Evolutionary conservation across 2,797 vertebrate species (phyloP), one percentile per base, ranked within the genome.

Genomic region (Melanotaenia maccullochi): DNA sequence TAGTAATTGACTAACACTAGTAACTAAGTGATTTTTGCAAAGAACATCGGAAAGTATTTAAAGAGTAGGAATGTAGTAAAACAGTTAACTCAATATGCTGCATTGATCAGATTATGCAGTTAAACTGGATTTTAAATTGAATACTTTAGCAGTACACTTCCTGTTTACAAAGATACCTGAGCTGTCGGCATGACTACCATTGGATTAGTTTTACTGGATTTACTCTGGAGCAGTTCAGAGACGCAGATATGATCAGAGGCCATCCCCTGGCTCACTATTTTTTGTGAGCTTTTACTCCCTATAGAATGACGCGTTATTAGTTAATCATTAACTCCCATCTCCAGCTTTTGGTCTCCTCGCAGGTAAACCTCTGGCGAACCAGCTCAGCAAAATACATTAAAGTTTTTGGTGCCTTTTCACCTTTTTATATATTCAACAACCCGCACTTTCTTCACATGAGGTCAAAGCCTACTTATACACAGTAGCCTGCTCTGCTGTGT

Each of bases 251-350:
- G 33, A 38, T 38, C 36, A 38, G 11, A 38, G 36, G 36, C 36
- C 36, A 42, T 42, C 40, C n/a, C n/a, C n/a, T 22, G 47, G 9
- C n/a, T 60, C 25, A 47, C 52, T 59, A 24, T 67, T 35, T 73
- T 69, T 64, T 44, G 33, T 65, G 52, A 62, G 9, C n/a, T 25
- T 71, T 67, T 61, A 76, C 58, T 60, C 20, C 24, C 13, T 28
- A 22, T 52, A 52, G 51, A 52, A 63, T 35, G 56, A 14, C 56
- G 9, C 13, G 57, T 36, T 28, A 54, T 32, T 5, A 5, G 72
- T 88, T 51, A 89, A 87, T 90, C 77, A 88, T 89, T 89, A 57
- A 85, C 58, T 0, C n/a, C 18, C 30, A 32, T 78, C 78, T 81
- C 63, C 59, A 75, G 69, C 62, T 59, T 81, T 79, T 73, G 30